Percentiles rank a stretch among this genome's conserved stretches.
phyloP scores from a whole-genome alignment of 1,140 invertebrate genomes.

The Brachionus sp. region DNA sequence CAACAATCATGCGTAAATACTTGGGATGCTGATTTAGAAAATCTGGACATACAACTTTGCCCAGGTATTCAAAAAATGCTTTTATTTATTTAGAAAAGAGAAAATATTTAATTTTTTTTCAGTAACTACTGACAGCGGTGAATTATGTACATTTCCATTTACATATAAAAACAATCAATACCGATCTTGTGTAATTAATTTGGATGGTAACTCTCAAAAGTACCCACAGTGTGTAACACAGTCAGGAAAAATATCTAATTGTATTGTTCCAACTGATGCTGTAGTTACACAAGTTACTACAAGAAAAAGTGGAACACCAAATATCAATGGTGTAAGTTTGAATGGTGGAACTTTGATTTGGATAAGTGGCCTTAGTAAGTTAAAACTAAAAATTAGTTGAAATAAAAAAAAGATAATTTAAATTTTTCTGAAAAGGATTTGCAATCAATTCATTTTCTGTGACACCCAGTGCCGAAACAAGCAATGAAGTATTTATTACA shows the following conservation, averaged over 20 bases:
- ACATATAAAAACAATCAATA: not conserved
- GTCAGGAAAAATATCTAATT: not conserved
- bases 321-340: not conserved
- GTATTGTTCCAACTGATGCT: conserved; percentile 34
- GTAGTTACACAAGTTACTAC: not conserved
- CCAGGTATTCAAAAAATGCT: not conserved
- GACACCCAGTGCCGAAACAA: not conserved
- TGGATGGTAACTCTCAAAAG: not conserved
- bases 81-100: not conserved
- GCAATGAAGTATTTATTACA: not conserved
- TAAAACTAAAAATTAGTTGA: not conserved
- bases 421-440: not conserved
- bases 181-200: not conserved
- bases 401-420: not conserved
- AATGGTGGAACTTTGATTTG: conserved; percentile 26
- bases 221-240: not conserved
- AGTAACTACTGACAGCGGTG: conserved; percentile 5
- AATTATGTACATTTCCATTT: conserved; percentile 27
- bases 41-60: not conserved
- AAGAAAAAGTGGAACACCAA: not conserved
- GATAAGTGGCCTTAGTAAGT: not conserved
- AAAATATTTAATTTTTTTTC: not conserved
- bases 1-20: not conserved
- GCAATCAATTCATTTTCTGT: not conserved
- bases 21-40: conserved; percentile 11